Base-by-base conservation (phyloP, 2,797 vertebrate species). In the Rhinella marina region DNA sequence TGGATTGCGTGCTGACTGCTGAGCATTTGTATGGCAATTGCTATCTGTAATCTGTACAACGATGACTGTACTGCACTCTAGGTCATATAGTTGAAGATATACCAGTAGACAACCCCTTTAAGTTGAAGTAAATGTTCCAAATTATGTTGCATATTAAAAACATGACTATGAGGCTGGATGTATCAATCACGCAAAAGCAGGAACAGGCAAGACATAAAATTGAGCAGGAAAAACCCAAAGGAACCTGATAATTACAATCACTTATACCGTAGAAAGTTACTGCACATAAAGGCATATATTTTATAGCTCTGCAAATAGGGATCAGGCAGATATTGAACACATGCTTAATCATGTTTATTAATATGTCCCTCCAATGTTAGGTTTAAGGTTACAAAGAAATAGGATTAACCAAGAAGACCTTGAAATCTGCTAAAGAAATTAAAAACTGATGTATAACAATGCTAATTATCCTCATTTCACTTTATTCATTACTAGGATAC, bases 401-500 rank as follows among this genome's bases (percentile, higher is more conserved):
- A 1, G 7, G 50, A 25, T 16, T n/a, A 54, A 52, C 50, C 11
- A 77, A 54, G 50, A 52, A 52, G 21, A 77, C 50, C 75, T 54
- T 77, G 50, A 77, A 77, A 54, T 77, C 75, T 75, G 12, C 41
- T 75, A 52, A 72, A 72, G 41, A 9, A 29, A 16, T 70, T 32
- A 70, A 73, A 2, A 75, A 75, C 21, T 75, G 11, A 50, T 75
- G 41, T 48, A 50, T 76, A 50, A 16, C 41, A 50, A 29, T 27
- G 27, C 5, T 10, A 57, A 56, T 84, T 41, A 59, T 57, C 10
- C 66, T 14, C 9, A 54, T 72, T 81, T 23, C 29, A 80, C 29
- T 81, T 73, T 56, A 61, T 27, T 61, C 32, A 81, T 81, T 59
- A 54, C 25, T 66, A 48, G 52, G 23, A 64, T 81, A 41, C 66